Base-by-base conservation (phyloP, 2,888 invertebrate genomes). In the Tetheella fluctuosa region DNA sequence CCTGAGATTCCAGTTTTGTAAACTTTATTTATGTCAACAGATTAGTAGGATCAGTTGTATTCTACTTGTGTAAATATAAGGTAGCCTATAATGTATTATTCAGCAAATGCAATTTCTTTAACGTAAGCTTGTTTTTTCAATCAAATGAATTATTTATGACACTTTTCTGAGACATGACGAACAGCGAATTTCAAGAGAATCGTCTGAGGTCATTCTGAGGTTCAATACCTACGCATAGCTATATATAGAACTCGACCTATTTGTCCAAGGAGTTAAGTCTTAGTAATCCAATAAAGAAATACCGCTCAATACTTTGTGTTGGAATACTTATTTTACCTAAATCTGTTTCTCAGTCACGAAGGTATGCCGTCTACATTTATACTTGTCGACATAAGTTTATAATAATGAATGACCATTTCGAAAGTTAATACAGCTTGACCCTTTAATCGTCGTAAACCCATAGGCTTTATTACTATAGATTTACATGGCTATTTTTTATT, bases 121-220 rank as follows among this genome's bases (percentile, higher is more conserved):
- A 15, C n/a, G 10, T 34, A 12, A 5, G n/a, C 10, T 39, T 6
- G 39, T 39, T 6, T 39, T 39, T 39, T 39, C 39, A 39, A n/a
- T 39, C 15, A 48, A 48, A 20, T 48, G n/a, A 48, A 48, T 52
- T 55, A 59, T 54, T 54, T 20, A 48, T 52, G 48, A 55, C 1
- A 20, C 4, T 12, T 4, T 10, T 55, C 59, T 20, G 55, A 39
- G 23, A 56, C 30, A 23, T 57, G 42, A 34, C 37, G 59, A 60
- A 52, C 56, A 63, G 54, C 52, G 57, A 52, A 53, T 37, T 61
- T 61, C 53, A 23, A 54, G n/a, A 37, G 59, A 59, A 59, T 42
- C 54, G 57, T 52, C 57, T 59, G 61, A 64, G 59, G 57, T 59
- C 64, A 64, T 53, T 20, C 54, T 55, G 55, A 54, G 59, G 37